Evolutionary conservation across 2,888 invertebrate species (phyloP).

Genomic region (Anorthoa munda): DNA sequence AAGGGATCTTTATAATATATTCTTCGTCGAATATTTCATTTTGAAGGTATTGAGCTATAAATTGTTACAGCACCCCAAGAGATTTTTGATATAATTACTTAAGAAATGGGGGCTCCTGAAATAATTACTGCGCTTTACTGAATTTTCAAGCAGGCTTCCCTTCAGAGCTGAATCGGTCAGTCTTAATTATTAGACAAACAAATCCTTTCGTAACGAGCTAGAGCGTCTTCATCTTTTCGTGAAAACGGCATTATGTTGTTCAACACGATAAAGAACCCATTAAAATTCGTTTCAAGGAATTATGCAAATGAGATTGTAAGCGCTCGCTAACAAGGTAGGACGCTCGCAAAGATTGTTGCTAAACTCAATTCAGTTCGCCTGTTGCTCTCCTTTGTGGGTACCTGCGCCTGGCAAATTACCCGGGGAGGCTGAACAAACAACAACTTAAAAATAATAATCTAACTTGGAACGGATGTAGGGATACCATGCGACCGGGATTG

Average conservation of each 20-base stretch:
- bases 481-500: slow-evolving; percentile 8
- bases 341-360: slow-evolving; percentile 83
- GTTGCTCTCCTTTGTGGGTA: slow-evolving; percentile 76
- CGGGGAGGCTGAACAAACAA: slow-evolving; percentile 54
- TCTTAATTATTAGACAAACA: slow-evolving; percentile 73
- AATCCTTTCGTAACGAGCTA: slow-evolving; percentile 69
- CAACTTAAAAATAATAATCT: slow-evolving; percentile 62
- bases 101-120: slow-evolving; percentile 29
- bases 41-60: background rate
- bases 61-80: slow-evolving; percentile 10
- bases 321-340: slow-evolving; percentile 82
- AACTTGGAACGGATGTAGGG: slow-evolving; percentile 40
- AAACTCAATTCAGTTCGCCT: slow-evolving; percentile 83
- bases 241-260: slow-evolving; percentile 81
- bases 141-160: slow-evolving; percentile 48
- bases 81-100: slow-evolving; percentile 18
- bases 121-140: slow-evolving; percentile 41
- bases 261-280: slow-evolving; percentile 84
- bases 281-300: slow-evolving; percentile 86
- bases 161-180: slow-evolving; percentile 54
- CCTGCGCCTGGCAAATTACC: slow-evolving; percentile 64
- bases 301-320: slow-evolving; percentile 87
- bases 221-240: slow-evolving; percentile 70
- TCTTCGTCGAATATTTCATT: slow-evolving; percentile 14
- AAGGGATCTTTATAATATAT: background rate